phyloP scores from a whole-genome alignment of 2,113 vertebrate species.

The Anas platyrhynchos region DNA sequence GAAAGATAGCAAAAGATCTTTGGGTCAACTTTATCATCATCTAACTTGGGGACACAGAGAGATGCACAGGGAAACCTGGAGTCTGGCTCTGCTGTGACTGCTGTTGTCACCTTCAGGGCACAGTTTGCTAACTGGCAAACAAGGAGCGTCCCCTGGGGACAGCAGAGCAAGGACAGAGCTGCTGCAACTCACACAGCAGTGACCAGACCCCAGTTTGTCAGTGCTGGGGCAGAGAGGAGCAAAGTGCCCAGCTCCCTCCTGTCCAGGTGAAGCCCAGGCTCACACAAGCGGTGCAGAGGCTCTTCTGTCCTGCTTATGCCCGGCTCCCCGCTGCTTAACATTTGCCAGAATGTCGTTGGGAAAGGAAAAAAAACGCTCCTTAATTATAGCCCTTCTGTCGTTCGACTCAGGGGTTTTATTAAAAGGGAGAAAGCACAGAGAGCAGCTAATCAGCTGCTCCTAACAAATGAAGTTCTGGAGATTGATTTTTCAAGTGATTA shows the following conservation, averaged over 20 bases:
- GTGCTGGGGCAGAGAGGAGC: background rate
- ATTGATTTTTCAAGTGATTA: slow-evolving; percentile 48
- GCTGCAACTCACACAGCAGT: background rate
- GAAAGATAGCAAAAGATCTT: background rate
- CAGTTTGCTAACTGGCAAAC: background rate
- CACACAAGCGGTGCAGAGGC: background rate
- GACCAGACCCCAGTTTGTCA: accelerated
- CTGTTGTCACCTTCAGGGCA: background rate
- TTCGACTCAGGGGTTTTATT: background rate
- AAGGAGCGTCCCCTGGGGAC: background rate
- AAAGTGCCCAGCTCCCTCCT: background rate
- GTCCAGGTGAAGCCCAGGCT: background rate
- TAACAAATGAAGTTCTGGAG: background rate
- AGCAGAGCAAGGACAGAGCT: background rate
- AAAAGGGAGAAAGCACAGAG: background rate
- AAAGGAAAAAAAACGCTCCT: background rate
- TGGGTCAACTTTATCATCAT: background rate
- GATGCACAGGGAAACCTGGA: background rate
- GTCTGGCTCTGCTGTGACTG: background rate
- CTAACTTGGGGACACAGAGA: background rate
- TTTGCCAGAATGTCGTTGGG: background rate
- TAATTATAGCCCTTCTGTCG: slow-evolving; percentile 16
- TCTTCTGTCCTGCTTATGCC: background rate
- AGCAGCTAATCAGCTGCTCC: slow-evolving; percentile 22
- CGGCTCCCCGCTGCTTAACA: background rate